Evolutionary conservation across 2,797 vertebrate species (phyloP).

Genomic region (Notolabrus celidotus): DNA sequence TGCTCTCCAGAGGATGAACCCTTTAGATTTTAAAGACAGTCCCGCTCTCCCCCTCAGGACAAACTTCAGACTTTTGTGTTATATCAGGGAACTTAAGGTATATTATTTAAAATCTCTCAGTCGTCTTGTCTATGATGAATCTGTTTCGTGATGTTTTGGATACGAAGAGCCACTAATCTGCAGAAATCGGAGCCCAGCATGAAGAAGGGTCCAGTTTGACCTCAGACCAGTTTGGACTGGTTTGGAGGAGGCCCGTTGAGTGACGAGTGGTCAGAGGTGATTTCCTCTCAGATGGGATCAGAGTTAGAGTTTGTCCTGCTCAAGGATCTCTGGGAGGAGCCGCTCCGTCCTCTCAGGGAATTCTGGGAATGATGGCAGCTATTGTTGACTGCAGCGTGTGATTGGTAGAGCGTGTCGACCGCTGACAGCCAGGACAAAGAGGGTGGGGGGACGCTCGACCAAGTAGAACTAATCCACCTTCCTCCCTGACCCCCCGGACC

Average conservation of each 20-base stretch:
- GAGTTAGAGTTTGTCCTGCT: slow-evolving; percentile 24
- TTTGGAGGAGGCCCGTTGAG: neutral
- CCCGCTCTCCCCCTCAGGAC: no score
- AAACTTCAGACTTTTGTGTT: no score
- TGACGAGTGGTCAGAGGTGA: neutral
- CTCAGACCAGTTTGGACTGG: neutral
- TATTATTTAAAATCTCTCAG: no score
- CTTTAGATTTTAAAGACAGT: no score
- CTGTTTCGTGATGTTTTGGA: no score
- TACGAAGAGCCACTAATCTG: no score
- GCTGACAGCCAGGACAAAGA: slow-evolving; percentile 76
- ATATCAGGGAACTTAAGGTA: no score
- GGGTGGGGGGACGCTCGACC: slow-evolving; percentile 61
- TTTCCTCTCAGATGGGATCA: slow-evolving; percentile 11
- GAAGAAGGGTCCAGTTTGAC: neutral
- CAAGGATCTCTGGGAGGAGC: slow-evolving; percentile 65
- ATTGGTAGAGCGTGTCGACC: slow-evolving; percentile 82
- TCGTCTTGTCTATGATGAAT: no score
- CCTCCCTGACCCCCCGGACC: slow-evolving; percentile 26
- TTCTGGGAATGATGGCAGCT: slow-evolving; percentile 70
- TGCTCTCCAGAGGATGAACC: no score
- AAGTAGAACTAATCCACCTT: slow-evolving; percentile 81
- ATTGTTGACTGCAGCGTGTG: slow-evolving; percentile 82
- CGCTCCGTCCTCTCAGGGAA: slow-evolving; percentile 71
- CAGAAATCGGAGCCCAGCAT: no score